Evolutionary conservation across 2,797 vertebrate species (phyloP), one percentile per base, ranked within the genome.

Genomic region (Octomys mimax): DNA sequence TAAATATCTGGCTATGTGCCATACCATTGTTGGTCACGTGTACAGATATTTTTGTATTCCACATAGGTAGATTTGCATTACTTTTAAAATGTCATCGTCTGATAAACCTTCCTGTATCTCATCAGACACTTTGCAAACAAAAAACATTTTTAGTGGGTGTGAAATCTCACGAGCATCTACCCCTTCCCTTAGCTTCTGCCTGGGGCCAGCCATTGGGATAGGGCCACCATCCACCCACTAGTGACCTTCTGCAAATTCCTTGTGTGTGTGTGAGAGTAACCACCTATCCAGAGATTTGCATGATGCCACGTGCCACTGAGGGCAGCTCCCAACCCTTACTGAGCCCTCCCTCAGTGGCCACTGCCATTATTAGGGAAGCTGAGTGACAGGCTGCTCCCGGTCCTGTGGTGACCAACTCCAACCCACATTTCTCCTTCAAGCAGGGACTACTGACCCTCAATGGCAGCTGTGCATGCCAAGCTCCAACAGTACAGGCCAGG

Each of bases 261-360:
- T 8, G 13, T 14, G 31, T 57, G 31, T 57, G 78, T 57, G 21
- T 1, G 71, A 68, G 4, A 13, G 52, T 0, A 5, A 26, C 75
- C 0, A 6, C 31, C 79, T 8, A 11, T 24, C 78, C n/a, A 3
- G 0, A 22, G 64, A 4, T 7, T 12, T 12, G 22, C 14, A 31
- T 2, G 1, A 61, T 9, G 46, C 19, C 42, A 10, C 4, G 2
- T 0, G 0, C 52, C 12, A 36, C 59, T 13, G 0, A 33, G 26
- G 89, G 31, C 18, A 6, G 71, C 13, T 87, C 71, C 81, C 36
- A 6, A 57, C 33, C 1, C 1, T 19, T 14, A 0, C 81, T 36
- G 18, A 89, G 36, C 19, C 26, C 80, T 42, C 54, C 13, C 14
- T 5, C n/a, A 6, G 16, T 3, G 62, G 61, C 9, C 86, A 7